phyloP scores from a whole-genome alignment of 2,797 vertebrate genomes.

The Smutsia temminckii region DNA sequence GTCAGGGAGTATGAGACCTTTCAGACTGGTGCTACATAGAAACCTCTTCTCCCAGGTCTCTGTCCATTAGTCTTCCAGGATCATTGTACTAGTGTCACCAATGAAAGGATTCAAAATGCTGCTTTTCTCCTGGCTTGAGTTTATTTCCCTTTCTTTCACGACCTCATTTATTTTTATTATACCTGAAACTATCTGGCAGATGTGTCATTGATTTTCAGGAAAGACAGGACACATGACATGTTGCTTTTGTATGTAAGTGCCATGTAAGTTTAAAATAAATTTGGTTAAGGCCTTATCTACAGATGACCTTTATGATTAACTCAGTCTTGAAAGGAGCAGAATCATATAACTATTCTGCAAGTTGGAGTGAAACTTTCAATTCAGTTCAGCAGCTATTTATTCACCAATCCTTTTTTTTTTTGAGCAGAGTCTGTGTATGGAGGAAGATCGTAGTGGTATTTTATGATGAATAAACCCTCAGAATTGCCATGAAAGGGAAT shows the following conservation, averaged over 20 bases:
- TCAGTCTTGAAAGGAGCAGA: background rate
- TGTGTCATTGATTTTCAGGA: background rate
- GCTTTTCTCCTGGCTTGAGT: background rate
- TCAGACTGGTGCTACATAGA: background rate
- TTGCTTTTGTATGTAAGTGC: background rate
- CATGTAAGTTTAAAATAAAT: background rate
- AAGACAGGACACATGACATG: background rate
- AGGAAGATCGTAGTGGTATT: background rate
- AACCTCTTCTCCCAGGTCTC: conserved; percentile 15
- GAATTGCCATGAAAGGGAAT: background rate
- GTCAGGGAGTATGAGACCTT: background rate
- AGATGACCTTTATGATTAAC: background rate
- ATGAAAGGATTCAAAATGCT: background rate
- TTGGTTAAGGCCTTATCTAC: background rate
- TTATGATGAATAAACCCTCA: background rate
- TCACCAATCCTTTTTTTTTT: background rate
- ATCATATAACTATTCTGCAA: background rate
- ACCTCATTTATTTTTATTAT: background rate
- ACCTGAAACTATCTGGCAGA: background rate
- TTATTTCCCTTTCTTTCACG: background rate
- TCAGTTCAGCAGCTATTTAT: background rate
- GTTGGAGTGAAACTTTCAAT: background rate
- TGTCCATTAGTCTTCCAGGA: background rate
- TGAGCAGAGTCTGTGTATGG: background rate
- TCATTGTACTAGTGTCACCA: background rate